Evolutionary conservation across 2,888 invertebrate genomes (phyloP).

Genomic region (Spatulosminthurus flaviceps): DNA sequence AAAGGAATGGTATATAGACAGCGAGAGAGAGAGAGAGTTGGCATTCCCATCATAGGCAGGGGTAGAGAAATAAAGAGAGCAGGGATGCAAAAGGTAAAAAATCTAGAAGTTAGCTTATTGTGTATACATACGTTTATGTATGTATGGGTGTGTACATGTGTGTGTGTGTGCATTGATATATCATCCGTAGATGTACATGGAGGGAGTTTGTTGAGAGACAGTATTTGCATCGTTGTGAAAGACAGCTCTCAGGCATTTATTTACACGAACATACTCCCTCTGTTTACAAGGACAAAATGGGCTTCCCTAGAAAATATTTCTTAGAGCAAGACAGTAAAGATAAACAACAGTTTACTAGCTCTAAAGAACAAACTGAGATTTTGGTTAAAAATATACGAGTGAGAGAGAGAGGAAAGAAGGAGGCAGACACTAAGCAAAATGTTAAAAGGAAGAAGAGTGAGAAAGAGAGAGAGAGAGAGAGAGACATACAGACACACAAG

Average conservation of each 20-base stretch:
- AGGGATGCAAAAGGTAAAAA: conserved; percentile 9
- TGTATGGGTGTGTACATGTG: too few relatives aligned
- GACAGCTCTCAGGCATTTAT: conserved; percentile 55
- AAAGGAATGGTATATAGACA: not conserved
- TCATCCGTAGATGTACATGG: not conserved
- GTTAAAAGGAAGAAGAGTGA: conserved; percentile 27
- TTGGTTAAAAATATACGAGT: conserved; percentile 49
- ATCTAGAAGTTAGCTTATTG: conserved; percentile 13
- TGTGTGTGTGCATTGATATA: conserved; percentile 6
- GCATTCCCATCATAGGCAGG: not conserved
- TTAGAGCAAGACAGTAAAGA: conserved; percentile 54
- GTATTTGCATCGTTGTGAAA: conserved; percentile 53
- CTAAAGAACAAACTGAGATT: conserved; percentile 40
- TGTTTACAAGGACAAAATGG: conserved; percentile 56
- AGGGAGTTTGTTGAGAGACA: conserved; percentile 42
- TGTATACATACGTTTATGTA: too few relatives aligned
- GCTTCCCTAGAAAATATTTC: conserved; percentile 55
- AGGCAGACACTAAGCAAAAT: conserved; percentile 2
- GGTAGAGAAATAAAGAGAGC: conserved; percentile 6
- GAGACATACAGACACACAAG: conserved; percentile 6
- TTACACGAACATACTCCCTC: conserved; percentile 56
- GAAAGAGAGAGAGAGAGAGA: conserved; percentile 23
- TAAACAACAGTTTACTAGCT: conserved; percentile 57
- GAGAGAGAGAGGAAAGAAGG: conserved; percentile 17
- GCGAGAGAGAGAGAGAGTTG: not conserved